Conservation (phyloP, 1,140 invertebrate species). For the Laupala kohalensis region DNA sequence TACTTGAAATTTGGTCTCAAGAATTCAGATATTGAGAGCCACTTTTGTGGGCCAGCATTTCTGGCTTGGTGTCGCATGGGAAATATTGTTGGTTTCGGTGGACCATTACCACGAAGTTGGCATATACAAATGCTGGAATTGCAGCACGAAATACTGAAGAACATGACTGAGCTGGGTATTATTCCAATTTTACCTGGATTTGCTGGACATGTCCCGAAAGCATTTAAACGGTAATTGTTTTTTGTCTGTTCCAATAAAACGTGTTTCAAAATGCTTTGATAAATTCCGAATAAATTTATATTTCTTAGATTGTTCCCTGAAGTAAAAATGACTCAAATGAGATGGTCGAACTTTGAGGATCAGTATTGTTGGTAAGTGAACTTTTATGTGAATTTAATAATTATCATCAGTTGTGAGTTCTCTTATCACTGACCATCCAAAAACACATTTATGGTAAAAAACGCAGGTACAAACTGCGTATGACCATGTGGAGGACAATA, state of each 20-base stretch:
- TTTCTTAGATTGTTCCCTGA: slow-evolving; percentile 53
- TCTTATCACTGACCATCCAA: too few relatives aligned
- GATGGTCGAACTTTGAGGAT: slow-evolving; percentile 66
- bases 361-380: slow-evolving; percentile 62
- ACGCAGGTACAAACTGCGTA: too few relatives aligned
- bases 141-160: slow-evolving; percentile 58
- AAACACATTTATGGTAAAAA: too few relatives aligned
- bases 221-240: slow-evolving; percentile 38
- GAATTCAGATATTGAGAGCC: slow-evolving; percentile 57
- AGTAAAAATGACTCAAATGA: slow-evolving; percentile 45
- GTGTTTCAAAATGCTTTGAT: not conserved
- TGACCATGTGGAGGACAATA: too few relatives aligned
- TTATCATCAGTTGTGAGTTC: too few relatives aligned
- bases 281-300: not conserved
- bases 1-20: slow-evolving; percentile 63
- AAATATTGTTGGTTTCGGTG: slow-evolving; percentile 80
- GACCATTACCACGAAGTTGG: slow-evolving; percentile 60
- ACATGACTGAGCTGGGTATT: slow-evolving; percentile 75
- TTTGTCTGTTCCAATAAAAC: not conserved
- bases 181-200: slow-evolving; percentile 80
- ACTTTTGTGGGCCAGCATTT: slow-evolving; percentile 88
- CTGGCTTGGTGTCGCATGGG: slow-evolving; percentile 94
- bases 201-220: slow-evolving; percentile 72
- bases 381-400: too few relatives aligned
- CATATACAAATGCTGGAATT: slow-evolving; percentile 48